Percentiles rank a stretch among this genome's conserved stretches.
phyloP scores from a whole-genome alignment of 2,113 vertebrate genomes.

The Pipa parva region DNA sequence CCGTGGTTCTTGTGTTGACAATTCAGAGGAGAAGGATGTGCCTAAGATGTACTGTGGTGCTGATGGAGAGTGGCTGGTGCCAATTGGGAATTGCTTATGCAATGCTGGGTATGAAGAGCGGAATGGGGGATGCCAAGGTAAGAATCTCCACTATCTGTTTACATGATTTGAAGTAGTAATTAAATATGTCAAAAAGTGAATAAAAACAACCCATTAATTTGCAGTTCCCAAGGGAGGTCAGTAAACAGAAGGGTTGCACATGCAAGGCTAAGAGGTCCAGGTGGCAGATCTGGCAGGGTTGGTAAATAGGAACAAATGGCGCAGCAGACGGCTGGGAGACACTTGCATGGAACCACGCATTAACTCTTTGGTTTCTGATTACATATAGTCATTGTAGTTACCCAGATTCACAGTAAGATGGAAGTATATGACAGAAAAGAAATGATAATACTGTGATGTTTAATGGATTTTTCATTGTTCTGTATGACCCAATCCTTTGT shows the following conservation, averaged over 20 bases:
- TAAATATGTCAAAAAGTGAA: constrained; percentile 70
- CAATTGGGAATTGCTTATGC: constrained; percentile 95
- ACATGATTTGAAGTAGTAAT: constrained; percentile 61
- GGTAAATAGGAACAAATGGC: constrained; percentile 55
- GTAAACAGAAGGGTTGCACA: constrained; percentile 64
- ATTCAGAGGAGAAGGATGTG: constrained; percentile 94
- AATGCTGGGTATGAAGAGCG: constrained; percentile 91
- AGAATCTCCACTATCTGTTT: constrained; percentile 55
- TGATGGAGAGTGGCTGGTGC: constrained; percentile 97
- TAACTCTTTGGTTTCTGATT: constrained; percentile 3
- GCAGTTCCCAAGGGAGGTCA: constrained; percentile 65
- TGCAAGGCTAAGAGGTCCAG: constrained; percentile 63
- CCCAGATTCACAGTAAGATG: too few relatives aligned
- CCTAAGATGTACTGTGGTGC: constrained; percentile 99
- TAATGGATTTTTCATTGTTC: too few relatives aligned
- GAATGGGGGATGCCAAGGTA: constrained; percentile 91
- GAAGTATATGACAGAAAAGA: too few relatives aligned
- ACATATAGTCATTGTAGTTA: not conserved
- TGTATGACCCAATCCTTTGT: too few relatives aligned
- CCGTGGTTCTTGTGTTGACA: constrained; percentile 93
- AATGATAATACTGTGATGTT: too few relatives aligned
- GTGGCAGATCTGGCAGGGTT: constrained; percentile 59
- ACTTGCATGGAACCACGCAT: constrained; percentile 17
- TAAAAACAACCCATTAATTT: constrained; percentile 77
- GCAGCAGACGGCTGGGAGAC: constrained; percentile 53